Evolutionary conservation across 2,797 vertebrate species (phyloP), one percentile per base, ranked within the genome.

Genomic region (Oryzias sinensis): DNA sequence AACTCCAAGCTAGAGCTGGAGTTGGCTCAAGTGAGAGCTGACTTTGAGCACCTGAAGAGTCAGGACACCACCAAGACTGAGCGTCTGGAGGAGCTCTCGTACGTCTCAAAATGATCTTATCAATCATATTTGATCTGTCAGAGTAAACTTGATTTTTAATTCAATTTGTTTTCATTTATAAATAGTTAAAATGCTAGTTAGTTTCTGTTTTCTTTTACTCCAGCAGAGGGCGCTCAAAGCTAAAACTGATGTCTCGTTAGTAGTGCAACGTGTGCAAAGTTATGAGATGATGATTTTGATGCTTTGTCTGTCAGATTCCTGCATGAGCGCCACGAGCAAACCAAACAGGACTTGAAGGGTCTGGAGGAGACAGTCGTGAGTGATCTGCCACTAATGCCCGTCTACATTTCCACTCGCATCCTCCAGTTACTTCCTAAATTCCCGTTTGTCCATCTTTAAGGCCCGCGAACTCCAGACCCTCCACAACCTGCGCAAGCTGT

Each of bases 401-500:
- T 41, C 29, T 20, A 9, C 22, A 7, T 43, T 5, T 33, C 16
- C 17, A 20, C 29, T 60, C 6, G 24, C 24, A 33, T 22, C 3
- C 14, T 44, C 5, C 9, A 54, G 20, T 29, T 43, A 5, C 54
- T 46, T 13, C 14, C 14, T 74, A 1, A 69, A 57, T n/a, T 55
- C 1, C 2, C 60, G 33, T 60, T 53, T 80, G 2, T 73, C 25
- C 61, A 25, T 72, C 57, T 42, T 59, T 13, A 60, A 99, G 97
- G 95, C 96, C 79, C 93, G 96, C 79, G 97, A 99, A 74, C 93
- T 99, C 76, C 97, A 98, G 92, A 97, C 96, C 57, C 94, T 99
- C 77, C 97, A 99, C 84, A 98, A 98, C 79, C 93, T 99, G 62
- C 96, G 97, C 75, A 99, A 95, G 69, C 93, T 98, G 77, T 99